Conservation (phyloP, 2,797 vertebrate species). For the Myripristis jacobus region DNA sequence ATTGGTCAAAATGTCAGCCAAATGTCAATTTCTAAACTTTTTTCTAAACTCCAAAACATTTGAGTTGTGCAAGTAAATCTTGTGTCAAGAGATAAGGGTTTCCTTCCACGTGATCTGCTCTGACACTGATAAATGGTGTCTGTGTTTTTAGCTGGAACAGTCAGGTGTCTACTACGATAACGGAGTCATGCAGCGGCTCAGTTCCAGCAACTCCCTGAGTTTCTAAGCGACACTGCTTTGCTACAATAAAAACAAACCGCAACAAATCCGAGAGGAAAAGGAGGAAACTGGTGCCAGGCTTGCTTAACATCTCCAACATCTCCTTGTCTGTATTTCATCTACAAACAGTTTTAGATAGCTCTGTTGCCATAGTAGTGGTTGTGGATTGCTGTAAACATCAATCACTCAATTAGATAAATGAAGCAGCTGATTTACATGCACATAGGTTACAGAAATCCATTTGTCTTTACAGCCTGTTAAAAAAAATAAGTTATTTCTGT, state of each 20-base stretch:
- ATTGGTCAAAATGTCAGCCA: constrained; percentile 57
- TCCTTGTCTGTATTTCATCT: constrained; percentile 44
- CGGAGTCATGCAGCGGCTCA: constrained; percentile 16
- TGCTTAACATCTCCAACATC: constrained; percentile 11
- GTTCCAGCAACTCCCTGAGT: constrained; percentile 39
- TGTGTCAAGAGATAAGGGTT: constrained; percentile 22
- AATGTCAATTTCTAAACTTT: constrained; percentile 52
- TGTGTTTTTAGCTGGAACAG: constrained; percentile 30
- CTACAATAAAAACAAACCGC: constrained; percentile 54
- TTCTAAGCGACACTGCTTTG: constrained; percentile 51
- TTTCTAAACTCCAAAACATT: constrained; percentile 39
- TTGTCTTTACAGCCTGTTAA: constrained; percentile 16
- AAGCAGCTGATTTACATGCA: constrained; percentile 1
- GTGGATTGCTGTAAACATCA: constrained; percentile 17
- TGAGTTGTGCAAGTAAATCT: constrained; percentile 40
- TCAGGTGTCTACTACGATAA: constrained; percentile 66
- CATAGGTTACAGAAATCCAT: constrained; percentile 19
- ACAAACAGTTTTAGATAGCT: constrained; percentile 25
- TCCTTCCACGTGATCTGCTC: constrained; percentile 13
- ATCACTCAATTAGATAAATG: constrained; percentile 40
- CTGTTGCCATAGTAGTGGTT: constrained; percentile 8
- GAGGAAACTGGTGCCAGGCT: constrained; percentile 15
- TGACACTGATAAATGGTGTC: constrained; percentile 53
- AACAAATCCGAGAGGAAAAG: constrained; percentile 28
- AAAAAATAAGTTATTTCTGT: constrained; percentile 35